A percentile compares a stretch with the other conserved stretches of the same genome.
Evolutionary conservation across 2,113 vertebrate species (phyloP).

Genomic region (Pseudopipra pipra): DNA sequence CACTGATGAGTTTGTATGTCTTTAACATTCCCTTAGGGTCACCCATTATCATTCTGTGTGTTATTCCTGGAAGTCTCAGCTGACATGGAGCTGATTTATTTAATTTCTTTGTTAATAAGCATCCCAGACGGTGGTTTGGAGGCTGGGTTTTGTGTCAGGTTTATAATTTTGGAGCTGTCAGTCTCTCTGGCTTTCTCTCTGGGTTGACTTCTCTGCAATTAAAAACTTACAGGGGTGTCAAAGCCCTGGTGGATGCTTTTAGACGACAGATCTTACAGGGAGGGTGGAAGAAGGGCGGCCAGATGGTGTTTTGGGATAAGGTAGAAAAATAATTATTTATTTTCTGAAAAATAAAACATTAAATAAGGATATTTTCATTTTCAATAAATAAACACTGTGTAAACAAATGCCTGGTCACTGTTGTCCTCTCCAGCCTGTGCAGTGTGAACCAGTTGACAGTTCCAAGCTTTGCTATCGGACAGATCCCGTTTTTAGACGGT

Average conservation of each 20-base stretch:
- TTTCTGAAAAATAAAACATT: conserved; percentile 10
- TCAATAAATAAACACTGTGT: background rate
- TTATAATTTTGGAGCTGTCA: background rate
- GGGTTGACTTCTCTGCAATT: background rate
- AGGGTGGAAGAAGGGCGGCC: conserved; percentile 38
- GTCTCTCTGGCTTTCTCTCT: background rate
- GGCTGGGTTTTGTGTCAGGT: background rate
- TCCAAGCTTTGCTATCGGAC: accelerated
- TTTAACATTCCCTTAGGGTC: background rate
- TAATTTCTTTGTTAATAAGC: background rate
- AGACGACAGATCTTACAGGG: conserved; percentile 15
- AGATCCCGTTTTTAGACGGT: accelerated
- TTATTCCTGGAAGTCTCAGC: background rate
- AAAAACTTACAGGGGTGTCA: background rate
- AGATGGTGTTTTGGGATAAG: conserved; percentile 31
- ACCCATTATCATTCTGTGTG: accelerated
- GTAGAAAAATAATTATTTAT: background rate
- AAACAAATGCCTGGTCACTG: accelerated
- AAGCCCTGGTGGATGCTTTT: background rate
- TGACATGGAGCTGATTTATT: background rate
- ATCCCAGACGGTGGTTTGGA: background rate
- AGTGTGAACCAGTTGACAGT: accelerated
- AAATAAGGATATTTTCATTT: background rate
- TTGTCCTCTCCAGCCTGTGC: background rate
- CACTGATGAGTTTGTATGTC: background rate